Evolutionary conservation across 1,140 invertebrate species (phyloP).

Genomic region (Plectrocnemia conspersa): DNA sequence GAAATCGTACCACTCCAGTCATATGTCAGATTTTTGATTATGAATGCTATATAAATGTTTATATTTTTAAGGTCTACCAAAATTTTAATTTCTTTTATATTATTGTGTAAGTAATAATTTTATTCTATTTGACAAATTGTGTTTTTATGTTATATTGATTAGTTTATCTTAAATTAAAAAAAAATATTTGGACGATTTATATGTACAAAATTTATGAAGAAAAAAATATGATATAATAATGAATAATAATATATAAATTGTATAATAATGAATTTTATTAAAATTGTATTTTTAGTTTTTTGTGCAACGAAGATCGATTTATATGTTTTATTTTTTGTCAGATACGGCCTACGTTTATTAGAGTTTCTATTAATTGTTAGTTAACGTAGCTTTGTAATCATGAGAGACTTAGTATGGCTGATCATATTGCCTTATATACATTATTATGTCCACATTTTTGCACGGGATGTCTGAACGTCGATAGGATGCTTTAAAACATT

Average conservation of each 20-base stretch:
- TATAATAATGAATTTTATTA: not conserved
- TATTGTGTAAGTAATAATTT: slow-evolving; percentile 11
- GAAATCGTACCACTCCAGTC: slow-evolving; percentile 9
- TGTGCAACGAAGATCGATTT: slow-evolving; percentile 6
- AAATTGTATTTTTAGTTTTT: not conserved
- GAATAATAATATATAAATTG: slow-evolving; percentile 3
- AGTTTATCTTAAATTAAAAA: not conserved
- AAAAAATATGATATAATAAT: not conserved
- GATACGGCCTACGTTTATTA: slow-evolving; percentile 3
- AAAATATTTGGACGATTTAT: slow-evolving; percentile 3
- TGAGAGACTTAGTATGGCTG: slow-evolving; percentile 5
- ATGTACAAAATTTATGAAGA: not conserved
- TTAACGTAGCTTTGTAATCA: slow-evolving; percentile 11
- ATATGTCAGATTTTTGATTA: slow-evolving; percentile 3
- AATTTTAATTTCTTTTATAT: slow-evolving; percentile 13
- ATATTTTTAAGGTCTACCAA: not conserved
- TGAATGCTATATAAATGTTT: slow-evolving; percentile 8
- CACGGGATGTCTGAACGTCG: slow-evolving; percentile 5
- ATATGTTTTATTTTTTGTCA: not conserved
- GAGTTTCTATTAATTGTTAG: not conserved
- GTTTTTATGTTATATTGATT: not conserved
- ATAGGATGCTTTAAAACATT: slow-evolving; percentile 12
- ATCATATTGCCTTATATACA: slow-evolving; percentile 7
- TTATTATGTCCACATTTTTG: slow-evolving; percentile 5
- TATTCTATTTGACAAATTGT: not conserved